Conservation (phyloP, 2,797 vertebrate species). For the Pipistrellus nathusii region DNA sequence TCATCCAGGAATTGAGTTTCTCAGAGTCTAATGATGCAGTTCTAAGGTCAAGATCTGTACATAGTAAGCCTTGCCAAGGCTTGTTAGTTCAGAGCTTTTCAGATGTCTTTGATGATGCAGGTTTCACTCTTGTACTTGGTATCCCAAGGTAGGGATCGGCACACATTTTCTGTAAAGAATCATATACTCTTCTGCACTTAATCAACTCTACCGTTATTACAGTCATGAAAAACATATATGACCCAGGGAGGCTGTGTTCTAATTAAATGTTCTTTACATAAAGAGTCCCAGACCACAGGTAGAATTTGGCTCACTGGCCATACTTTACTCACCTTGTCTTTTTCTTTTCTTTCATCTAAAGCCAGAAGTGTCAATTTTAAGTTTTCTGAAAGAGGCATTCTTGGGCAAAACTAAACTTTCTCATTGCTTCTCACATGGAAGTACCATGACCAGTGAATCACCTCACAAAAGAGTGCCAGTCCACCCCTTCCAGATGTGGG, state of each 20-base stretch:
- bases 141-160: not conserved
- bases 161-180: not conserved
- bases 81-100: not conserved
- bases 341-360: not conserved
- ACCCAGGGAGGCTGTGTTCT: not conserved
- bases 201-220: not conserved
- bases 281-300: not conserved
- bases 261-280: not conserved
- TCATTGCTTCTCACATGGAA: not conserved
- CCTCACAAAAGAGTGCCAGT: no score
- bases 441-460: not conserved
- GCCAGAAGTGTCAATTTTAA: not conserved
- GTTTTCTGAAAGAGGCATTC: not conserved
- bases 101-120: not conserved
- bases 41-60: not conserved
- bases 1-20: not conserved
- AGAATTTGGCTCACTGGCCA: not conserved
- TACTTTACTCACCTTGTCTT: not conserved
- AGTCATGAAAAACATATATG: not conserved
- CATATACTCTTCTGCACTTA: not conserved
- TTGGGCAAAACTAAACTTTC: not conserved
- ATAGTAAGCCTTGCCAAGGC: not conserved
- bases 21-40: not conserved
- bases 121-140: not conserved
- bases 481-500: not conserved